Conservation (phyloP, 2,888 invertebrate species). For the Hirtodrosophila cameraria region DNA sequence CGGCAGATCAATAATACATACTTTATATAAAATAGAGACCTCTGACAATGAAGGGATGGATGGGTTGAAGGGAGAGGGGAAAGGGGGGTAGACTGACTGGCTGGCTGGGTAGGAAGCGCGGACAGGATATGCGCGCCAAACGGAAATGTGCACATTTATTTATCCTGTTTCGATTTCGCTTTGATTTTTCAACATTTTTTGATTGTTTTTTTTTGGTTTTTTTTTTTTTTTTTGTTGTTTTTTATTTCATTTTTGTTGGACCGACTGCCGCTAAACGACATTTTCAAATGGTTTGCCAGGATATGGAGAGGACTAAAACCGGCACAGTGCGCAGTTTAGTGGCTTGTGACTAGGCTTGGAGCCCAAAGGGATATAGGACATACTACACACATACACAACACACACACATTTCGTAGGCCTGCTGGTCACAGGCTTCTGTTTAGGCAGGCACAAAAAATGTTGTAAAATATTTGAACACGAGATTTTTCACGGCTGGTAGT, state of each 20-base stretch:
- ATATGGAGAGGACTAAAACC: conserved; percentile 5
- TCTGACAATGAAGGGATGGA: background rate
- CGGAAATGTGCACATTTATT: conserved; percentile 81
- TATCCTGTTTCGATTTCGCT: conserved; percentile 80
- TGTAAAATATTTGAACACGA: conserved; percentile 80
- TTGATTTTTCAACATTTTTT: conserved; percentile 68
- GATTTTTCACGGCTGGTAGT: conserved; percentile 81
- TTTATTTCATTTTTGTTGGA: conserved; percentile 26
- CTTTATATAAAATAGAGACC: conserved; percentile 64
- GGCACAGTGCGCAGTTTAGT: conserved; percentile 60
- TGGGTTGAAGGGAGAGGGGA: background rate
- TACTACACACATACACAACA: conserved; percentile 3
- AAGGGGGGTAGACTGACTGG: conserved; percentile 2
- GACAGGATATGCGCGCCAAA: conserved; percentile 76
- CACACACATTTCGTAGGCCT: conserved; percentile 16
- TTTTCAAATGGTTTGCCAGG: conserved; percentile 78
- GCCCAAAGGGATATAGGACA: conserved; percentile 22
- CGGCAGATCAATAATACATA: conserved; percentile 79
- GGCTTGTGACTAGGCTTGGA: conserved; percentile 51
- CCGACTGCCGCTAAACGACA: conserved; percentile 68
- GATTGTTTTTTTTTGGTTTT: conserved; percentile 11
- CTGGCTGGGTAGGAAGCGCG: conserved; percentile 62
- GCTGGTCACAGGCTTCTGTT: conserved; percentile 43
- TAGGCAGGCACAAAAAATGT: conserved; percentile 75
- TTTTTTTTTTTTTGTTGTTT: conserved; percentile 16